Conservation (phyloP, 2,113 vertebrate species). For the Collichthys lucidus region DNA sequence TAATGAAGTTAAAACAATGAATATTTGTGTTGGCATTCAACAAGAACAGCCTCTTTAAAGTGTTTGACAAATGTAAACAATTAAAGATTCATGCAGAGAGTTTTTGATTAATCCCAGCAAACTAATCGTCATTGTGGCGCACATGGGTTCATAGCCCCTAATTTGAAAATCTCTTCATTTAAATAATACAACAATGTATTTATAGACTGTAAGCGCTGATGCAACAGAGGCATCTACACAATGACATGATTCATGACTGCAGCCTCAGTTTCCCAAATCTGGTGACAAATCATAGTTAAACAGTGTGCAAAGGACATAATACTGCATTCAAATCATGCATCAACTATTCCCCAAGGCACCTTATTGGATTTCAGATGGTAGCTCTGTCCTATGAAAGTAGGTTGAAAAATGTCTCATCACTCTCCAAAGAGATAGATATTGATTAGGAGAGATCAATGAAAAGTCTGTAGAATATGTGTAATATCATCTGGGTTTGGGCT, state of each 20-base stretch:
- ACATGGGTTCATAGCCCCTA: background rate
- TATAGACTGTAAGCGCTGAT: background rate
- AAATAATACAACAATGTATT: background rate
- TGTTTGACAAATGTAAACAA: background rate
- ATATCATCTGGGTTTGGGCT: slow-evolving; percentile 24
- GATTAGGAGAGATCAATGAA: slow-evolving; percentile 52
- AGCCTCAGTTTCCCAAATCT: background rate
- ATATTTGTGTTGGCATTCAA: background rate
- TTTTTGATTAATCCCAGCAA: background rate
- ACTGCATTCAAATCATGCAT: slow-evolving; percentile 26
- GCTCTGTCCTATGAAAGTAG: slow-evolving; percentile 47
- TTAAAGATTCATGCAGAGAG: background rate
- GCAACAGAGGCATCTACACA: background rate
- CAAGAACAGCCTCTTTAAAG: background rate
- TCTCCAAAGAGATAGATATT: slow-evolving; percentile 47
- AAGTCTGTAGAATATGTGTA: slow-evolving; percentile 33
- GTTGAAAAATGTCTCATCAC: slow-evolving; percentile 51
- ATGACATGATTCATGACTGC: background rate
- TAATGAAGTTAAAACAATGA: background rate
- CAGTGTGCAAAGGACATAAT: background rate
- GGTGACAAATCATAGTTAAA: slow-evolving; percentile 5
- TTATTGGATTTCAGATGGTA: slow-evolving; percentile 42
- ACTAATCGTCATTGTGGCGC: background rate
- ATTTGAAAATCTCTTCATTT: slow-evolving; percentile 17
- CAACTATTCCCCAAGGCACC: slow-evolving; percentile 8